Base-by-base conservation (phyloP, 2,888 invertebrate genomes). In the Halictus quadricinctus region DNA sequence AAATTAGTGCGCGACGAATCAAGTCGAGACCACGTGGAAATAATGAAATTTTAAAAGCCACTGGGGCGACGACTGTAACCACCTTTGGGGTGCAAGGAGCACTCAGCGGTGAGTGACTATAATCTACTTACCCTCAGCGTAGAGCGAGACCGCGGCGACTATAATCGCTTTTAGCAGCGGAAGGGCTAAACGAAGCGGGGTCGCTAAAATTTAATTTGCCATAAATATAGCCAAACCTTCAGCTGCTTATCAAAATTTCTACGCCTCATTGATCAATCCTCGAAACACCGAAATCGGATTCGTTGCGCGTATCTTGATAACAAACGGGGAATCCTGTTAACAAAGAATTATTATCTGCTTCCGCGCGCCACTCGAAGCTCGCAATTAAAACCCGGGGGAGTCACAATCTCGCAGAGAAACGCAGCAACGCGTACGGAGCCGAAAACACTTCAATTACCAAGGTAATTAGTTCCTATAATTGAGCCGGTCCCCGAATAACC, bases 81-180 rank as follows among this genome's bases (percentile, higher is more conserved):
- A 29, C 29, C 64, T 64, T 29, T 29, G 64, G 29, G 15, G 29
- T 64, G 64, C 29, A 18, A 8, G 64, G 0, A 64, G 64, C 64
- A 64, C 64, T 64, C 64, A 64, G 29, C 64, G 64, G 64, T 15
- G 64, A 64, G 64, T 29, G 64, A 64, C 64, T 29, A 64, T 64
- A 64, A 64, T 64, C 29, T 18, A 64, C 29, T 64, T 64, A 64
- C 7, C 25, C 2, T 7, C 1, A 1, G 25, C 18, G 64, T 15
- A 10, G 29, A 29, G 64, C 7, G 64, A 64, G 29, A 29, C 29
- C 29, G 15, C 29, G 64, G 15, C 29, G 64, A 64, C 64, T 29
- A 29, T 64, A 64, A 29, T 64, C 64, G 29, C 64, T 15, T 64
- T 29, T 29, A 64, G 64, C 8, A 18, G 15, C 29, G 29, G 29